A percentile compares a stretch with the other conserved stretches of the same genome.
Evolutionary conservation across 2,113 vertebrate genomes (phyloP).

Genomic region (Microtus ochrogaster): DNA sequence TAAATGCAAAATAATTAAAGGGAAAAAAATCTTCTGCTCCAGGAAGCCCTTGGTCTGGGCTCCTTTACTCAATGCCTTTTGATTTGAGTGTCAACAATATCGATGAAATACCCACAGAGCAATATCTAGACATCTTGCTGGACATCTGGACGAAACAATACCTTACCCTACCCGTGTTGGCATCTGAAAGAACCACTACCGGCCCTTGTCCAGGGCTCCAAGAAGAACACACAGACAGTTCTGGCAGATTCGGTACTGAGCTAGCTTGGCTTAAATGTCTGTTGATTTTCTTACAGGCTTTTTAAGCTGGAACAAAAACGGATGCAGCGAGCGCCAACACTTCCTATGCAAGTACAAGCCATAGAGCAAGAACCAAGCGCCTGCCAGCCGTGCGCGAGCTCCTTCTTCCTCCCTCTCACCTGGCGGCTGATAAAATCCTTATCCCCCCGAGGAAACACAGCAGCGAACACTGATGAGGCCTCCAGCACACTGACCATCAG

Average conservation of each 20-base stretch:
- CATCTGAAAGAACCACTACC: not conserved
- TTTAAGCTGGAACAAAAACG: slow-evolving; percentile 53
- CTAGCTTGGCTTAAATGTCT: not conserved
- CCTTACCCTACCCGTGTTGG: not conserved
- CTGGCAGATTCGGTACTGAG: not conserved
- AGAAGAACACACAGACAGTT: not conserved
- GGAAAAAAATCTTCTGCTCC: not conserved
- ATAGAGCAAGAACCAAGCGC: not conserved
- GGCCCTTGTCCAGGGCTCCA: not conserved
- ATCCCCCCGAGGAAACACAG: not conserved
- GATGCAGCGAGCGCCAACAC: slow-evolving; percentile 44
- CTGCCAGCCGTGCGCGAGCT: accelerated
- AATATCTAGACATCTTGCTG: not conserved
- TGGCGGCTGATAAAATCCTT: not conserved
- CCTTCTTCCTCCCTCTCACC: accelerated
- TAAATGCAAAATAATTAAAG: not conserved
- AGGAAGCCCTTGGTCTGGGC: not conserved
- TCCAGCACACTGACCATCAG: not conserved
- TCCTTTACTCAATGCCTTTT: not conserved
- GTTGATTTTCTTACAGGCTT: slow-evolving; percentile 77
- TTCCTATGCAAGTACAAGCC: slow-evolving; percentile 82
- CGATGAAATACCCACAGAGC: not conserved
- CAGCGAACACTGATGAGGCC: not conserved
- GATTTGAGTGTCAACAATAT: not conserved
- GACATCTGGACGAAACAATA: not conserved